Conservation (phyloP, 2,797 vertebrate species). For the Cheirogaleus major region DNA sequence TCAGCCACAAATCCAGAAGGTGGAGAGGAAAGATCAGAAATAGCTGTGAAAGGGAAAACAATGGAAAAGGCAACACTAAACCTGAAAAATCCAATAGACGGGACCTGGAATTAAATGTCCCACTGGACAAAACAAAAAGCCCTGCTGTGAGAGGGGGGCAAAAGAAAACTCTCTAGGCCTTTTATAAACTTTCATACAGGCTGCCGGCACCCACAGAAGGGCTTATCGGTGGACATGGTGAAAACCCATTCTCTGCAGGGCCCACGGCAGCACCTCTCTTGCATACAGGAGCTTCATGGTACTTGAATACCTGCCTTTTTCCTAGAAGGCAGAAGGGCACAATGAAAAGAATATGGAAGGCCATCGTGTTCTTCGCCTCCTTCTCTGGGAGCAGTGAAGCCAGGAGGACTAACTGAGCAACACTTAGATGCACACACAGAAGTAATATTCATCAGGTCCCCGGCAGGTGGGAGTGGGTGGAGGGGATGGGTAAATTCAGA, state of each 20-base stretch:
- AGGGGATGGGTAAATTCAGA: too few species aligned
- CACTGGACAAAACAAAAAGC: not conserved
- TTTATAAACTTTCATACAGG: not conserved
- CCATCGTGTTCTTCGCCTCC: too few species aligned
- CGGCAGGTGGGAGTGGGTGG: too few species aligned
- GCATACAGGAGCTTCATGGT: not conserved
- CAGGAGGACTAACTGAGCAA: too few species aligned
- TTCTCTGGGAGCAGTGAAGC: too few species aligned
- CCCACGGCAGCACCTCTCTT: not conserved
- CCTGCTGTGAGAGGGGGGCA: not conserved
- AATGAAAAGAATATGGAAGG: not conserved
- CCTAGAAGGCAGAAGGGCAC: not conserved
- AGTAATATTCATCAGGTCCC: too few species aligned
- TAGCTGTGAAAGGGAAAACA: slow-evolving; percentile 4
- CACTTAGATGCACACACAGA: too few species aligned
- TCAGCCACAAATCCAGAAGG: slow-evolving; percentile 34
- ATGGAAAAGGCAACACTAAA: not conserved
- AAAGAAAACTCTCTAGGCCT: not conserved
- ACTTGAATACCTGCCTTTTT: not conserved
- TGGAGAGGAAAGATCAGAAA: slow-evolving; percentile 38
- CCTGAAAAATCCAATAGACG: not conserved
- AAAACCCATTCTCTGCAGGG: not conserved
- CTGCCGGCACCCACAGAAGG: not conserved
- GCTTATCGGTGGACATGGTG: not conserved
- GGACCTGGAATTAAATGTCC: not conserved